These are phyloP conservation scores for Geothlypis trichas DNA, from an alignment of 2,113 vertebrate genomes.

Conservation along the genomic window DNA sequence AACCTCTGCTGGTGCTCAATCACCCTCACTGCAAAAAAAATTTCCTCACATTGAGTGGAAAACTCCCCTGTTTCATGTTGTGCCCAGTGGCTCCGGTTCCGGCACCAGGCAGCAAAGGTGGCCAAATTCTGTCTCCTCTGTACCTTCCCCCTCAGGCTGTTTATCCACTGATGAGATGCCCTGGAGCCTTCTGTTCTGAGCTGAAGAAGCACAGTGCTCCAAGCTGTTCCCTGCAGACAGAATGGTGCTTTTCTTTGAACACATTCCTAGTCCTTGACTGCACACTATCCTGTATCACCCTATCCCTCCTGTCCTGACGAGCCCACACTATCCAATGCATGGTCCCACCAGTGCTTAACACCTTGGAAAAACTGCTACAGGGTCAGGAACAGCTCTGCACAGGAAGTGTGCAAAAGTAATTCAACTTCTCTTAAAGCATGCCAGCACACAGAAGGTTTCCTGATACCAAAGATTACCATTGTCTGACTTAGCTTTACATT, in stretches of 20 bases:
- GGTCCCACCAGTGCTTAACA: neutral
- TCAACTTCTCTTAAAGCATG: neutral
- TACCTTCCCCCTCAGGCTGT: neutral
- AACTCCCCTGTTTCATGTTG: neutral
- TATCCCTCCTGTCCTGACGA: neutral
- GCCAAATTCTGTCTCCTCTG: neutral
- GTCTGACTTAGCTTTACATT: neutral
- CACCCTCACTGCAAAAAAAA: neutral
- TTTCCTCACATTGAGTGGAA: too few relatives aligned
- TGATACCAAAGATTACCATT: neutral
- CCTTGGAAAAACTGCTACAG: neutral
- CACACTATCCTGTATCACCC: rapidly evolving
- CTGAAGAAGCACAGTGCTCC: neutral
- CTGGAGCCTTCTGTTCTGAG: too few relatives aligned
- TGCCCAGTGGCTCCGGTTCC: too few relatives aligned
- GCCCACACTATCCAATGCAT: rapidly evolving
- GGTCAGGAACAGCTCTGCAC: neutral
- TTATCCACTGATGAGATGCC: too few relatives aligned
- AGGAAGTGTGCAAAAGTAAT: neutral
- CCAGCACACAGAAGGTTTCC: neutral
- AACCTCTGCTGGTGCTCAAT: neutral
- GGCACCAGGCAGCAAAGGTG: neutral
- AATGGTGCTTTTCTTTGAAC: neutral
- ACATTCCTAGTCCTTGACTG: neutral
- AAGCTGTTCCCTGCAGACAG: neutral